phyloP scores from a whole-genome alignment of 2,113 vertebrate genomes.

The Protomyctophum bolini region DNA sequence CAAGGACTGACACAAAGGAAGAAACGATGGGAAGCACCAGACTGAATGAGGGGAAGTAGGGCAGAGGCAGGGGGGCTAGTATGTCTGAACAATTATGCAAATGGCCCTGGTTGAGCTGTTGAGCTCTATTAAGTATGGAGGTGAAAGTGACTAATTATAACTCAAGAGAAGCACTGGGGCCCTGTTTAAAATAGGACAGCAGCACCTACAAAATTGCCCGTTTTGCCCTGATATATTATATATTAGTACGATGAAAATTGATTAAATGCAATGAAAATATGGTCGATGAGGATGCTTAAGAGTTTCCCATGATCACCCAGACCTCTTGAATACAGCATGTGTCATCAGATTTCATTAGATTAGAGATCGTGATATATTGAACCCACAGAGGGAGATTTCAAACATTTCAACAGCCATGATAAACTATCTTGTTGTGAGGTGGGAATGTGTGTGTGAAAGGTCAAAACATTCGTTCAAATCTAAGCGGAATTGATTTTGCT shows the following conservation, averaged over 20 bases:
- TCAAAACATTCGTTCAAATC: too few relatives aligned
- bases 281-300: too few relatives aligned
- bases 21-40: slow-evolving; percentile 70
- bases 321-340: slow-evolving; percentile 36
- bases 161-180: background rate
- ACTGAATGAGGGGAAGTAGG: slow-evolving; percentile 70
- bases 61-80: slow-evolving; percentile 59
- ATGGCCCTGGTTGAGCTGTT: slow-evolving; percentile 46
- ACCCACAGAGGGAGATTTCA: too few relatives aligned
- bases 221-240: slow-evolving; percentile 29
- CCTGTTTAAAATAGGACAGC: slow-evolving; percentile 47
- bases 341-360: background rate
- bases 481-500: too few relatives aligned
- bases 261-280: too few relatives aligned
- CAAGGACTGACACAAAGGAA: slow-evolving; percentile 51
- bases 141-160: slow-evolving; percentile 52
- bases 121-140: slow-evolving; percentile 29
- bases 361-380: too few relatives aligned
- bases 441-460: too few relatives aligned
- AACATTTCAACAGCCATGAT: too few relatives aligned
- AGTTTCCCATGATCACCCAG: slow-evolving; percentile 13
- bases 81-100: slow-evolving; percentile 69
- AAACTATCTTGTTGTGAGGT: too few relatives aligned
- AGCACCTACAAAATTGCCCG: slow-evolving; percentile 1
- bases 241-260: background rate